These are phyloP conservation scores for Oikopleura albicans DNA, from an alignment of 23 tunicate genomes.

Conservation along the genomic window DNA sequence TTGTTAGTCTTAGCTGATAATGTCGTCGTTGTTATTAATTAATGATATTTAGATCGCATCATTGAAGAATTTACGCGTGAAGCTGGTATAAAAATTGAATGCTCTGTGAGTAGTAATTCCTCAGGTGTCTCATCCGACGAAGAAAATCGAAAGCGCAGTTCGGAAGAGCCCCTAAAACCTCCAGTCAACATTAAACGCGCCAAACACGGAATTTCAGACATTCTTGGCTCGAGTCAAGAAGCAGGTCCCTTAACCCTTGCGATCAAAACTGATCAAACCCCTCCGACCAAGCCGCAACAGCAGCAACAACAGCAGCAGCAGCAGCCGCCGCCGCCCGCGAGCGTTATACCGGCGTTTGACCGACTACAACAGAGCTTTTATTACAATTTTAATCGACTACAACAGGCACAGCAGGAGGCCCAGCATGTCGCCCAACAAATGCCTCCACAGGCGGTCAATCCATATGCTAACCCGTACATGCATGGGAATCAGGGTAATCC, in stretches of 20 bases:
- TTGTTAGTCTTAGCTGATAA: no score
- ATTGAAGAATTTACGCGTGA: neutral
- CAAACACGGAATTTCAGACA: slow-evolving; percentile 4
- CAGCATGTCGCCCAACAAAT: neutral
- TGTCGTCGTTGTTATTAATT: no score
- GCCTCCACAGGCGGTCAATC: neutral
- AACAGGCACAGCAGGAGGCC: neutral
- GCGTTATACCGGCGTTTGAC: neutral
- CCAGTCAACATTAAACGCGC: neutral
- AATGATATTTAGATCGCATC: neutral
- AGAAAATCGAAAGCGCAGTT: neutral
- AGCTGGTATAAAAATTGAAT: neutral
- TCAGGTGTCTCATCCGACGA: neutral
- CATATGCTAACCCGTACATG: neutral
- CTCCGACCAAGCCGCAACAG: neutral
- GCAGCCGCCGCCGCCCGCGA: neutral
- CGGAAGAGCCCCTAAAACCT: neutral
- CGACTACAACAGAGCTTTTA: neutral
- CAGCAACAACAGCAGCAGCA: neutral
- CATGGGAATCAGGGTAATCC: neutral
- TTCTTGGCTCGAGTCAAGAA: neutral
- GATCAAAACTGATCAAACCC: neutral
- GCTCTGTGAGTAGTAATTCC: neutral
- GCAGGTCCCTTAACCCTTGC: no score
- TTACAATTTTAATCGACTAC: neutral